Conservation (phyloP, 2,888 invertebrate genomes). For the Tachina lurida region DNA sequence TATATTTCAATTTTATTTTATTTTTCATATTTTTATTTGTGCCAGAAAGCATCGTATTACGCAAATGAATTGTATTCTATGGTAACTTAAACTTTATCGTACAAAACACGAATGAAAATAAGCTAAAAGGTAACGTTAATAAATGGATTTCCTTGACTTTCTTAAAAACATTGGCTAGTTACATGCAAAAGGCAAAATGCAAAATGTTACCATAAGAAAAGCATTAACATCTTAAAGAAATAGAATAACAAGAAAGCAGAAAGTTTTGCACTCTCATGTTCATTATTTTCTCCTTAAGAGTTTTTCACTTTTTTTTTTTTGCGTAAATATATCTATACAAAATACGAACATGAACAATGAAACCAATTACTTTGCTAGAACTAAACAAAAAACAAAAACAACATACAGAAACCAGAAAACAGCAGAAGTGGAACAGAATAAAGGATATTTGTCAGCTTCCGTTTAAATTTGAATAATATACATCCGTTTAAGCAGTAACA, state of each 20-base stretch:
- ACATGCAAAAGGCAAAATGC: conserved; percentile 11
- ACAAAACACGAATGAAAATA: conserved; percentile 37
- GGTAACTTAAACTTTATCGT: conserved; percentile 42
- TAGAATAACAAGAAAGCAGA: background rate
- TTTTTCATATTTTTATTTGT: background rate
- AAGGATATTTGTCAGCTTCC: conserved; percentile 64
- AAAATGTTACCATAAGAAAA: conserved; percentile 36
- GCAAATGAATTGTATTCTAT: conserved; percentile 37
- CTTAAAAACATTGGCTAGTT: conserved; percentile 48
- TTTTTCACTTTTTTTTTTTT: conserved; percentile 34
- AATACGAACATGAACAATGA: conserved; percentile 60
- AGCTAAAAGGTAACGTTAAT: conserved; percentile 60
- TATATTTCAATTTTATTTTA: conserved; percentile 23
- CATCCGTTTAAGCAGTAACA: conserved; percentile 56
- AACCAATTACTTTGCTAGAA: conserved; percentile 32
- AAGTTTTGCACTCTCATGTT: background rate
- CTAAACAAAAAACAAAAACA: conserved; percentile 21
- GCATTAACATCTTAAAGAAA: conserved; percentile 17
- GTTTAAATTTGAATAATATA: conserved; percentile 63
- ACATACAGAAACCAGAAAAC: background rate
- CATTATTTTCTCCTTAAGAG: conserved; percentile 15
- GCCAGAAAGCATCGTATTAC: conserved; percentile 26
- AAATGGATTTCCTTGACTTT: conserved; percentile 71
- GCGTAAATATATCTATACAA: conserved; percentile 35
- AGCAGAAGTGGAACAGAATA: conserved; percentile 1